Evolutionary conservation across 2,888 invertebrate genomes (phyloP), one percentile per base, ranked within the genome.

Genomic region (Eupithecia inturbata): DNA sequence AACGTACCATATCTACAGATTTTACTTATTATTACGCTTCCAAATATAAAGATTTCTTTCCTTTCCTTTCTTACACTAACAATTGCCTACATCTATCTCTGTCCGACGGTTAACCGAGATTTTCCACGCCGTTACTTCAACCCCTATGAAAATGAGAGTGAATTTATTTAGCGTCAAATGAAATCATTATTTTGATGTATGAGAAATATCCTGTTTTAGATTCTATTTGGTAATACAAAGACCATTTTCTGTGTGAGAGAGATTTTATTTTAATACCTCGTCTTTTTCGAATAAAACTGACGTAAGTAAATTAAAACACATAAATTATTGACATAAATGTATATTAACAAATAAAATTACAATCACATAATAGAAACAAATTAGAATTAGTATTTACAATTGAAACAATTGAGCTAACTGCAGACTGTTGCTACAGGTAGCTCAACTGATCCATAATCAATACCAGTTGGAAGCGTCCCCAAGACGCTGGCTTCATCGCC

Each of bases 91-190:
- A 66, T 68, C 73, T 41, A 62, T 76, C 76, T 63, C 68, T 1
- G 62, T 73, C 73, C 73, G 67, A 76, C 73, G 76, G 76, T 73
- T 71, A 71, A 68, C 73, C 66, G 73, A 85, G 83, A 87, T 90
- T 90, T 91, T 91, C 90, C 89, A 81, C 78, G 71, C 83, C 84
- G 88, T 91, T 90, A 86, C 79, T 72, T 83, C 79, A 75, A 84
- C 84, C 85, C 82, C 82, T 83, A 84, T 82, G 87, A 87, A 88
- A 90, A 89, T 88, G 89, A 87, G 85, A 82, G 74, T 79, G 84
- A 89, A 89, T 89, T 90, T 88, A 90, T 90, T 88, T 83, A 85
- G 88, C 88, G 87, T 85, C 85, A 89, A 92, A 91, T 90, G 88
- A 88, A 90, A 91, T 86, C 88, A 89, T 91, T 89, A 85, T 90